Evolutionary conservation across 2,888 invertebrate species (phyloP).

Genomic region (Ptychoptera contaminata): DNA sequence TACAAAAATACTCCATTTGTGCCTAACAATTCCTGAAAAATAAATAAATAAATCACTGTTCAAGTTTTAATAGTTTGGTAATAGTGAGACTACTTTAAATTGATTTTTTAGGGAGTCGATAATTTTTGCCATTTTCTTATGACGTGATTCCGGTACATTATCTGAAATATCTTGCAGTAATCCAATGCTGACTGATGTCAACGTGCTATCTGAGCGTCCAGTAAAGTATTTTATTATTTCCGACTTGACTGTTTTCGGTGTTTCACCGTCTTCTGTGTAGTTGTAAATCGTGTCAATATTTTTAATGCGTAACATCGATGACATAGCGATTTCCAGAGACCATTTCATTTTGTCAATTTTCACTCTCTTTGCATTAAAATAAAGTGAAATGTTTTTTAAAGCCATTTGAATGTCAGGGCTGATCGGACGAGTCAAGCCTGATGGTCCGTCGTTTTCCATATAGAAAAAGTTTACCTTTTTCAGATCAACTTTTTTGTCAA

Average conservation of each 20-base stretch:
- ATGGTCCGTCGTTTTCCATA: constrained; percentile 59
- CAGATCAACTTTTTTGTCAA: constrained; percentile 34
- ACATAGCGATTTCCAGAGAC: constrained; percentile 43
- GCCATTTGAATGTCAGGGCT: constrained; percentile 27
- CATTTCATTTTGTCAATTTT: constrained; percentile 47
- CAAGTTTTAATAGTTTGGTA: no score
- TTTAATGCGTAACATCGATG: constrained; percentile 42
- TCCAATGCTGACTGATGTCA: constrained; percentile 41
- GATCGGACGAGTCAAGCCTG: constrained; percentile 38
- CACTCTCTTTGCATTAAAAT: constrained; percentile 35
- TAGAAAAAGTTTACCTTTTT: constrained; percentile 58
- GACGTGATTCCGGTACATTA: constrained; percentile 38
- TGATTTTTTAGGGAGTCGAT: constrained; percentile 43
- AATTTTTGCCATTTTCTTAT: constrained; percentile 35
- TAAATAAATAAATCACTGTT: constrained; percentile 1
- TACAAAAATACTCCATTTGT: constrained; percentile 45
- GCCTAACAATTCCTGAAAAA: constrained; percentile 31
- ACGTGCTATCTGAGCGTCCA: constrained; percentile 33
- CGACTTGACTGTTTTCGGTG: constrained; percentile 42
- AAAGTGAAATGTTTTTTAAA: constrained; percentile 26
- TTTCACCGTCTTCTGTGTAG: constrained; percentile 42
- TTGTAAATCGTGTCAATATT: constrained; percentile 49
- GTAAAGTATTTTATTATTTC: constrained; percentile 43
- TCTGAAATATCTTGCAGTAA: constrained; percentile 44
- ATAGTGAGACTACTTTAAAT: constrained; percentile 35